Evolutionary conservation across 1,140 invertebrate species (phyloP).

Genomic region (Leptopilina boulardi): DNA sequence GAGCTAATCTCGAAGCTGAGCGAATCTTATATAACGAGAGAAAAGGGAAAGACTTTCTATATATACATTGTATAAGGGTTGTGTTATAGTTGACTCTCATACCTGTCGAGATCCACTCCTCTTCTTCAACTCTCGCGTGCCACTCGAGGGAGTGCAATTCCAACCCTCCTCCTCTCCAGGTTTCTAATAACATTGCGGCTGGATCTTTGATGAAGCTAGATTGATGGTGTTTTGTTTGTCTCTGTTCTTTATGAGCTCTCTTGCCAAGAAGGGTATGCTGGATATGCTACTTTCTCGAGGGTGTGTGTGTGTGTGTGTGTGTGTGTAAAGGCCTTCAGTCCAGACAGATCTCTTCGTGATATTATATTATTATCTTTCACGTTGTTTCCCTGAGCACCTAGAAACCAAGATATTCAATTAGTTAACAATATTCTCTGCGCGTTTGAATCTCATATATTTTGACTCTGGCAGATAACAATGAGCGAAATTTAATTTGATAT

Average conservation of each 20-base stretch:
- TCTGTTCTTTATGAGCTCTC: conserved; percentile 27
- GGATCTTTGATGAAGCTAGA: conserved; percentile 32
- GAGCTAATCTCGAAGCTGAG: conserved; percentile 32
- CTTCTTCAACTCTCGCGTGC: conserved; percentile 20
- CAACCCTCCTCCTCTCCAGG: conserved; percentile 33
- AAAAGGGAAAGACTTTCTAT: neutral
- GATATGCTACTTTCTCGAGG: neutral
- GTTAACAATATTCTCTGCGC: neutral
- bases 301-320: neutral
- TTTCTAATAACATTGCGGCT: conserved; percentile 27
- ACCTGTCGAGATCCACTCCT: conserved; percentile 28
- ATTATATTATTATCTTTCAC: neutral
- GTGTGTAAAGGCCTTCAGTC: neutral
- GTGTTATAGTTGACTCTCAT: neutral
- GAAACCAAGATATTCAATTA: neutral
- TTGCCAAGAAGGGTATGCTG: neutral
- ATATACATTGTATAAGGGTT: too few relatives aligned
- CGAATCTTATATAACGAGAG: neutral
- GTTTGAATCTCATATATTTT: too few relatives aligned
- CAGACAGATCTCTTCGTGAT: neutral
- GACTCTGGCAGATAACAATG: neutral
- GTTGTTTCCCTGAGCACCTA: neutral
- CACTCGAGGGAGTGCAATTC: conserved; percentile 36
- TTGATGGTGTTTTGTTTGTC: conserved; percentile 33
- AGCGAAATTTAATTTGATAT: too few relatives aligned